These are phyloP conservation scores for Pelusios castaneus DNA, from an alignment of 2,113 vertebrate species.

Conservation along the genomic window DNA sequence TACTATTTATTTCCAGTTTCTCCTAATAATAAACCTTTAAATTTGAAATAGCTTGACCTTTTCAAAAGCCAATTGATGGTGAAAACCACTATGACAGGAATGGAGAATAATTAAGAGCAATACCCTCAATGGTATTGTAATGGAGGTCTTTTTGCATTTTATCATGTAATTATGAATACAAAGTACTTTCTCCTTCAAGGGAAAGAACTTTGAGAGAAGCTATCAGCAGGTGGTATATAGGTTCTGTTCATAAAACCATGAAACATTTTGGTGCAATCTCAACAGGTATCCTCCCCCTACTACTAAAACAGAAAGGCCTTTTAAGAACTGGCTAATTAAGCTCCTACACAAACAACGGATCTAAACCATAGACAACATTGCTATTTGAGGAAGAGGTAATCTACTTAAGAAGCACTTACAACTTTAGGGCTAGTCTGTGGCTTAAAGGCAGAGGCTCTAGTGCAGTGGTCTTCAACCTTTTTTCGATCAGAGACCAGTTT, in stretches of 20 bases:
- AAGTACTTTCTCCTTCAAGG: slow-evolving; percentile 27
- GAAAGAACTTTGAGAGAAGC: not conserved
- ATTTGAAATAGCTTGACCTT: slow-evolving; percentile 21
- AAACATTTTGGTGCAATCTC: not conserved
- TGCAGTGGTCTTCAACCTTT: too few relatives aligned
- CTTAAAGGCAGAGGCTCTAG: slow-evolving; percentile 9
- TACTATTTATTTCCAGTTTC: slow-evolving; percentile 9
- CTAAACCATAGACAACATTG: not conserved
- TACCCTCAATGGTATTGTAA: not conserved
- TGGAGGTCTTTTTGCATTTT: not conserved
- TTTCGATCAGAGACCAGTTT: too few relatives aligned
- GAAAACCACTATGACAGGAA: slow-evolving; percentile 11
- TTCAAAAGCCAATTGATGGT: slow-evolving; percentile 24
- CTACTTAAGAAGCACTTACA: slow-evolving; percentile 21
- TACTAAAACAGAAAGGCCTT: not conserved
- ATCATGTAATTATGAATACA: slow-evolving; percentile 24
- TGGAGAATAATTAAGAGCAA: slow-evolving; percentile 19
- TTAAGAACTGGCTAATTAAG: not conserved
- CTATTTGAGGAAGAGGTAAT: not conserved
- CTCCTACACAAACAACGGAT: not conserved
- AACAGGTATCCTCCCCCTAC: not conserved
- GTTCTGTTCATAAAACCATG: not conserved
- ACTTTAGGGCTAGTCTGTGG: not conserved
- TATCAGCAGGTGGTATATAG: not conserved
- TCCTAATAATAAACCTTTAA: slow-evolving; percentile 15